Conservation (phyloP, 2,888 invertebrate species). For the Macrophya annulata region DNA sequence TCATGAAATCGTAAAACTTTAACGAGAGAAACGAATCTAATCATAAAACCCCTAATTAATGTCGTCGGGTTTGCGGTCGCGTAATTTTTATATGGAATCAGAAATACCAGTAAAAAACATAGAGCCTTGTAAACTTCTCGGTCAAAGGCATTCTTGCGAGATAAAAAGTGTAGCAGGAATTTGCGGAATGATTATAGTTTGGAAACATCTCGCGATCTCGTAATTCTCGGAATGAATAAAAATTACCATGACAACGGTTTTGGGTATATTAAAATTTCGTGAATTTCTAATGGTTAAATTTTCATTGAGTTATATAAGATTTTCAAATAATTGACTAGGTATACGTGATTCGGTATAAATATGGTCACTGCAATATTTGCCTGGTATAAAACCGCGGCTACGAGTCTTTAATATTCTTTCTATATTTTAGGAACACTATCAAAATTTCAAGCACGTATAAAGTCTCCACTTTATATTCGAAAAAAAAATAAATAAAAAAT, state of each 20-base stretch:
- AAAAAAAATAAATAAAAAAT: not conserved
- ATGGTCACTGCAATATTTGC: not conserved
- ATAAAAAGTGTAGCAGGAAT: slow-evolving; percentile 12
- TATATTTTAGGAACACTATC: slow-evolving; percentile 28
- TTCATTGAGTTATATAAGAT: not conserved
- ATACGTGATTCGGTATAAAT: not conserved
- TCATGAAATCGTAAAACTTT: not conserved
- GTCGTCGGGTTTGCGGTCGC: not conserved
- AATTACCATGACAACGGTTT: slow-evolving; percentile 35
- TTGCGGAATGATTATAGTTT: slow-evolving; percentile 11
- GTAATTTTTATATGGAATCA: not conserved
- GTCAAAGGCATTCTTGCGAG: slow-evolving; percentile 38
- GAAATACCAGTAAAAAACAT: not conserved
- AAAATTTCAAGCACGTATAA: slow-evolving; percentile 25
- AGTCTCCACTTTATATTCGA: slow-evolving; percentile 25
- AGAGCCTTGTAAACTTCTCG: not conserved
- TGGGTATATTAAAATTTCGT: not conserved
- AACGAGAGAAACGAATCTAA: not conserved
- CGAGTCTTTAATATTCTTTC: slow-evolving; percentile 10
- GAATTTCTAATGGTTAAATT: slow-evolving; percentile 3
- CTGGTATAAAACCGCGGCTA: not conserved
- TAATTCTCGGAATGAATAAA: slow-evolving; percentile 1
- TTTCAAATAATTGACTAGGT: not conserved
- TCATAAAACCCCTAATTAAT: not conserved
- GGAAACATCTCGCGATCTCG: slow-evolving; percentile 30